Evolutionary conservation across 2,113 vertebrate species (phyloP).

Genomic region (Brachyistius frenatus): DNA sequence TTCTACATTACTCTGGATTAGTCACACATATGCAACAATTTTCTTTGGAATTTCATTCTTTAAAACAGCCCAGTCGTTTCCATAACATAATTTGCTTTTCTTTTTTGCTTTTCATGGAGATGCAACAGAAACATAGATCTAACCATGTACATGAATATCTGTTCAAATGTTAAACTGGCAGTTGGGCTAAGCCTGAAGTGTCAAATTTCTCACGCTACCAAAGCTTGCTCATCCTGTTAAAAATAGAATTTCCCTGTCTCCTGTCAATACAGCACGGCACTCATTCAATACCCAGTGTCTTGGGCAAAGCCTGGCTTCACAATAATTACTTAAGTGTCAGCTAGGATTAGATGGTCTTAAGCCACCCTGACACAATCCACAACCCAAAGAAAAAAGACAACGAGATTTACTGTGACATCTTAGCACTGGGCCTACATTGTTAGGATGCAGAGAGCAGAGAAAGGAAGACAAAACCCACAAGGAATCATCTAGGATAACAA

Average conservation of each 20-base stretch:
- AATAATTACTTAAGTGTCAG: conserved; percentile 83
- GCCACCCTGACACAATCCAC: conserved; percentile 65
- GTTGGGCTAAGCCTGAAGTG: conserved; percentile 21
- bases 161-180: conserved; percentile 8
- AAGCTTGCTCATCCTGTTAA: conserved; percentile 45
- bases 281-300: conserved; percentile 73
- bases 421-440: conserved; percentile 47
- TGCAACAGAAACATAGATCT: background rate
- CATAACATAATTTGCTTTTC: too few species aligned
- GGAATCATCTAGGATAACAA: conserved; percentile 64
- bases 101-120: too few species aligned
- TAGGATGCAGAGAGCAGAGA: conserved; percentile 43
- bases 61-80: too few species aligned
- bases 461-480: conserved; percentile 36
- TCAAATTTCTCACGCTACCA: conserved; percentile 69
- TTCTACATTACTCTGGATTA: too few species aligned
- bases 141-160: conserved; percentile 4
- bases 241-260: conserved; percentile 58
- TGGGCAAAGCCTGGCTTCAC: conserved; percentile 67
- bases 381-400: conserved; percentile 41
- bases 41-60: too few species aligned
- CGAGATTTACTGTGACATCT: conserved; percentile 67
- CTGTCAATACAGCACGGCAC: conserved; percentile 61
- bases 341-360: conserved; percentile 75
- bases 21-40: too few species aligned